These are phyloP conservation scores for Pristiophorus japonicus DNA, from an alignment of 2,113 vertebrate species.

Conservation along the genomic window DNA sequence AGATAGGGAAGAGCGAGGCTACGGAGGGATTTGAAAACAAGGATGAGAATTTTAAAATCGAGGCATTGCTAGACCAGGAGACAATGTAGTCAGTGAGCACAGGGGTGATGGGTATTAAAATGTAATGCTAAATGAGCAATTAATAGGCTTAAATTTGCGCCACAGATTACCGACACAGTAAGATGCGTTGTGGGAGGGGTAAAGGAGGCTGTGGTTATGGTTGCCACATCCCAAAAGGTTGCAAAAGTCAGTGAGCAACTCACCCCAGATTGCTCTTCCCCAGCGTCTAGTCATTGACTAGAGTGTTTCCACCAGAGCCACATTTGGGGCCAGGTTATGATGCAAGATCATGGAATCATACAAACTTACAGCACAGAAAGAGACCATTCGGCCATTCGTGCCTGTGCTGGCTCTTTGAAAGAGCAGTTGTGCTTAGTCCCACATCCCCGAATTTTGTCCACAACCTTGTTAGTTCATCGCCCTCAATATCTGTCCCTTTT, in stretches of 20 bases:
- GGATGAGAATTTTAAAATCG: not conserved
- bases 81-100: not conserved
- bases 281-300: not conserved
- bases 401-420: no score
- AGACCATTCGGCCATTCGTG: no score
- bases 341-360: not conserved
- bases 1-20: not conserved
- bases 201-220: not conserved
- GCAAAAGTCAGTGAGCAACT: not conserved
- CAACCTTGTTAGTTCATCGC: no score
- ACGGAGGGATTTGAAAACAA: not conserved
- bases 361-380: no score
- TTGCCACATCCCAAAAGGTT: not conserved
- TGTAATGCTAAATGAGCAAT: not conserved
- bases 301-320: not conserved
- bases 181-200: not conserved
- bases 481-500: no score
- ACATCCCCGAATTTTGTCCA: no score
- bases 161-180: not conserved
- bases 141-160: not conserved
- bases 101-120: not conserved
- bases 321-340: not conserved
- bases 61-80: not conserved
- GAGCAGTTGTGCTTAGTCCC: no score
- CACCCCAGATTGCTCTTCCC: not conserved